Percentiles rank a stretch among this genome's conserved stretches.
Evolutionary conservation across 2,888 invertebrate genomes (phyloP).

Genomic region (Tetheella fluctuosa): DNA sequence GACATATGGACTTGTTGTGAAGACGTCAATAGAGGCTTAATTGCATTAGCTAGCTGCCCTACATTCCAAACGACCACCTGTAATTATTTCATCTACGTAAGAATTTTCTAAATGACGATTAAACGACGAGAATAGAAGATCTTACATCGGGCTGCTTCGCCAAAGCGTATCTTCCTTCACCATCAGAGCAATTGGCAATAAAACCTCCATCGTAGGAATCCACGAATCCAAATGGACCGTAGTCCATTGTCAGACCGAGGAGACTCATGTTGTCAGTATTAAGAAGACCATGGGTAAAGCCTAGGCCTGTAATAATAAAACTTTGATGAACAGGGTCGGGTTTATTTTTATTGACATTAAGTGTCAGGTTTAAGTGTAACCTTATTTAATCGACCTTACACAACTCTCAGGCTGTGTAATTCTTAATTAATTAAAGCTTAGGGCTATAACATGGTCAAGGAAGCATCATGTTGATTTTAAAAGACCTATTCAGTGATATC

Average conservation of each 20-base stretch:
- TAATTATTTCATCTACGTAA: slow-evolving; percentile 7
- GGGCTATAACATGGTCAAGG: no score
- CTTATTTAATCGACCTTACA: no score
- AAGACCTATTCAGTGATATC: no score
- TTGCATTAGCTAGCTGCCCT: slow-evolving; percentile 83
- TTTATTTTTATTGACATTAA: no score
- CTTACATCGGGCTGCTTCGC: slow-evolving; percentile 85
- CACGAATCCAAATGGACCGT: slow-evolving; percentile 87
- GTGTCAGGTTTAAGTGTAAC: no score
- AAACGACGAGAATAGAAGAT: not conserved
- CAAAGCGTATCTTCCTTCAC: slow-evolving; percentile 85
- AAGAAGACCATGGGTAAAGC: slow-evolving; percentile 86
- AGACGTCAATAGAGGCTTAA: slow-evolving; percentile 76
- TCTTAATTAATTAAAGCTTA: no score
- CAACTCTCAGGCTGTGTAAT: no score
- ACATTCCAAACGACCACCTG: slow-evolving; percentile 86
- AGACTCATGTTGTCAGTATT: slow-evolving; percentile 87
- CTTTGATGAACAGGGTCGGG: not conserved
- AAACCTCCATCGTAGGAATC: slow-evolving; percentile 86
- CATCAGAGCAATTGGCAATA: slow-evolving; percentile 86
- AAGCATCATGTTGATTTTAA: no score
- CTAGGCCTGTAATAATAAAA: slow-evolving; percentile 60
- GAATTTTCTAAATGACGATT: not conserved
- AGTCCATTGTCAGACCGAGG: slow-evolving; percentile 86
- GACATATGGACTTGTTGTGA: slow-evolving; percentile 75